These are phyloP conservation scores for Girardinus metallicus DNA, from an alignment of 2,797 vertebrate genomes.

Conservation along the genomic window DNA sequence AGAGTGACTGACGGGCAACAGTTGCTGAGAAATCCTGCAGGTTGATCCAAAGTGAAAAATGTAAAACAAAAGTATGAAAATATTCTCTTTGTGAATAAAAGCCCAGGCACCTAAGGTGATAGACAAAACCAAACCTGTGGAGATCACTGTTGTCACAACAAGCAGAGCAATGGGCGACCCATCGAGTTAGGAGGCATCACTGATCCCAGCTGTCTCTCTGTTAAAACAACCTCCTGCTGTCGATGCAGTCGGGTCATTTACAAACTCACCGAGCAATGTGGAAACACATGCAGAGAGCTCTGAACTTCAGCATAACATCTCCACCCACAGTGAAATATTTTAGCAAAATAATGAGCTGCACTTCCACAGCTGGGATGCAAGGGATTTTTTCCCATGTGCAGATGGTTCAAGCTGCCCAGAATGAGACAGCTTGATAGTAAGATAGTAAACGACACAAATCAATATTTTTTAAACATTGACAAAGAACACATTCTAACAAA, in stretches of 20 bases:
- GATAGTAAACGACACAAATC: conserved; percentile 4
- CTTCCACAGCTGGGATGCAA: conserved; percentile 3
- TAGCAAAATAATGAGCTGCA: conserved; percentile 9
- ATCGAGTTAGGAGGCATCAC: conserved; percentile 11
- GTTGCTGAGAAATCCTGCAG: conserved; percentile 10
- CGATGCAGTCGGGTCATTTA: conserved; percentile 24
- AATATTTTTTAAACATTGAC: conserved; percentile 9
- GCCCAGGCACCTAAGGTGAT: neutral
- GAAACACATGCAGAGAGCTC: conserved; percentile 20
- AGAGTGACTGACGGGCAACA: conserved; percentile 31
- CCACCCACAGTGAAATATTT: conserved; percentile 10
- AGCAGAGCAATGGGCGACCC: conserved; percentile 36
- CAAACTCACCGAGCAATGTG: conserved; percentile 15
- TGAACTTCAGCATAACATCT: conserved; percentile 25
- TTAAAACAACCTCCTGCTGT: conserved; percentile 48
- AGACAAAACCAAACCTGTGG: conserved; percentile 5
- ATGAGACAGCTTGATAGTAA: neutral
- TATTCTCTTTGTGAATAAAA: neutral
- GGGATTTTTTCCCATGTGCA: conserved; percentile 1
- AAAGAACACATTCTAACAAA: conserved; percentile 11
- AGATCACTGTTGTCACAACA: conserved; percentile 60
- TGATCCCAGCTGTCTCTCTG: conserved; percentile 51
- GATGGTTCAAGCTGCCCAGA: conserved; percentile 13
- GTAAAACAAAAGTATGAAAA: neutral
- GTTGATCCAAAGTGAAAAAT: neutral